Base-by-base conservation (phyloP, 2,888 invertebrate species). In the Hemistola chrysoprasaria region DNA sequence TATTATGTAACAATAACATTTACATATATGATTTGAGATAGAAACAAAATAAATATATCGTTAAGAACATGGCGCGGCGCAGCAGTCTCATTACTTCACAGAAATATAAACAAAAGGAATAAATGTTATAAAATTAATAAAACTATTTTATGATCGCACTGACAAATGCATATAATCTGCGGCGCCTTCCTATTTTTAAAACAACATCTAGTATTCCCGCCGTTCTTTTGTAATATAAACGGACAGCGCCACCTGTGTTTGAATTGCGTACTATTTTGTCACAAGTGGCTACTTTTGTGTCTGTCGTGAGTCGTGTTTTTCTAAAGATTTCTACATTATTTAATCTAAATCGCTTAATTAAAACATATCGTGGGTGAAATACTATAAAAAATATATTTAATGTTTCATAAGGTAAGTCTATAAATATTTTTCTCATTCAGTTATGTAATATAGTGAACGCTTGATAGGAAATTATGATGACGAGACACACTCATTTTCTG, bases 371-470 rank as follows among this genome's bases (percentile, higher is more conserved):
- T 32, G 20, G 21, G 24, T 45, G 24, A 24, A 28, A 24, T 31
- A 25, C 16, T 27, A 21, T 22, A 32, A 10, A 22, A 20, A 10
- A 27, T n/a, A 25, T 22, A n/a, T 34, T 31, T 46, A 38, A 48
- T 55, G 56, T 50, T 56, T 53, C 59, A 43, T 58, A 65, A 74
- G 84, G 85, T 85, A 73, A 81, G 83, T 44, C 25, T 65, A 57
- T 35, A 43, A 27, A 42, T 40, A 9, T 22, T 47, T 48, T 47
- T 40, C 59, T 42, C 47, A 40, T 44, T 40, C 53, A 66, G 62
- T 85, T 85, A 85, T 85, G 73, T 85, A 84, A 85, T n/a, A n/a
- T 63, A 61, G 50, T 57, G 61, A 62, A 57, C 41, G 37, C 40
- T 56, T 35, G 24, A 47, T 56, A 56, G 45, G 50, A 45, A 45